Percentiles rank a stretch among this genome's conserved stretches.
phyloP scores from a whole-genome alignment of 2,113 vertebrate genomes.

The Nestor notabilis region DNA sequence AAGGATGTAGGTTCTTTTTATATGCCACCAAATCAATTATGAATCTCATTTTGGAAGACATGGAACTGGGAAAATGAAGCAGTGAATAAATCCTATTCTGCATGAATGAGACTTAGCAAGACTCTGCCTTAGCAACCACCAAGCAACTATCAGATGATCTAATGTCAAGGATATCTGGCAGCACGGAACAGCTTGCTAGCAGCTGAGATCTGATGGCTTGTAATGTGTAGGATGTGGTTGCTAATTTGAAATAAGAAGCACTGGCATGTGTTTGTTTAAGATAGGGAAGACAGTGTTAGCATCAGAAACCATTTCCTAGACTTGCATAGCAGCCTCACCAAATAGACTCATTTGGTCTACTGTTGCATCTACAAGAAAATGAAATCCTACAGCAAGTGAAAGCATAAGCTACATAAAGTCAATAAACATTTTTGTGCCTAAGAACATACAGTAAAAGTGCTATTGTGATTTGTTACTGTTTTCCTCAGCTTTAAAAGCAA shows the following conservation, averaged over 20 bases:
- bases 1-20: background rate
- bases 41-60: background rate
- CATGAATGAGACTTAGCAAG: slow-evolving; percentile 19
- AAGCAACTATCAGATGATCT: slow-evolving; percentile 10
- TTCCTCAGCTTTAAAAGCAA: background rate
- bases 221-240: background rate
- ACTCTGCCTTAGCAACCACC: slow-evolving; percentile 33
- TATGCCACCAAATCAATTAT: background rate
- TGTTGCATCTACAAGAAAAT: background rate
- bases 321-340: background rate
- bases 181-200: background rate
- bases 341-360: background rate
- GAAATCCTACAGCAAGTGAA: background rate
- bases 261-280: background rate
- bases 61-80: background rate
- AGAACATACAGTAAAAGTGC: background rate
- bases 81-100: slow-evolving; percentile 10
- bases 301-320: background rate
- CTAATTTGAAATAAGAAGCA: background rate
- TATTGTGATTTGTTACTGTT: background rate
- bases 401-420: background rate
- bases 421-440: background rate
- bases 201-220: background rate
- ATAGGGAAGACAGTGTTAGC: background rate
- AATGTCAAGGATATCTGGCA: background rate